Evolutionary conservation across 2,888 invertebrate genomes (phyloP).

Genomic region (Suillia variegata): DNA sequence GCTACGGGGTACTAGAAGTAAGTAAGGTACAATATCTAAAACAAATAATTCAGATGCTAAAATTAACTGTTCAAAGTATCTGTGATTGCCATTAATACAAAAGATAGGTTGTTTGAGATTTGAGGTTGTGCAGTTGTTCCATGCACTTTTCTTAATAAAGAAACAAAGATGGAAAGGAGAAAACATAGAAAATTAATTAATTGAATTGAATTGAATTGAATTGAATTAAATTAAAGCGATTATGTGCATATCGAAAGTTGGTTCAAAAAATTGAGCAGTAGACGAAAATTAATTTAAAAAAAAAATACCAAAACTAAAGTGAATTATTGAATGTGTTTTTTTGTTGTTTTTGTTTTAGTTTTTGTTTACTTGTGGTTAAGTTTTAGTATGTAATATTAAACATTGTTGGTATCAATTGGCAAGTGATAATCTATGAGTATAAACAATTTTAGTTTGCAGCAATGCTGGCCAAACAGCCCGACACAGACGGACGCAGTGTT

Average conservation of each 20-base stretch:
- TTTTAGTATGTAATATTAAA: no score
- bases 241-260: neutral
- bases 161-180: neutral
- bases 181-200: neutral
- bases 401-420: no score
- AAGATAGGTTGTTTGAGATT: neutral
- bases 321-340: no score
- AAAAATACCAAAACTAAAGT: no score
- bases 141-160: conserved; percentile 19
- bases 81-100: conserved; percentile 7
- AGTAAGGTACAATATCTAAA: neutral
- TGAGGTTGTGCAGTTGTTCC: conserved; percentile 19
- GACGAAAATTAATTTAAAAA: no score
- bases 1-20: neutral
- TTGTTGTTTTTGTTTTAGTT: no score
- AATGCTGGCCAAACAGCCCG: no score
- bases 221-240: neutral
- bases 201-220: neutral
- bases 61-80: neutral
- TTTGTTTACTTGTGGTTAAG: no score
- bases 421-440: no score
- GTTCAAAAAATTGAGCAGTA: no score
- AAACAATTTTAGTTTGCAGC: no score
- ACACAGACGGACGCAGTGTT: no score
- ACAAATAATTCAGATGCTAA: neutral